Conservation (phyloP, 2,888 invertebrate genomes). For the Hermaeophaga mercurialis region DNA sequence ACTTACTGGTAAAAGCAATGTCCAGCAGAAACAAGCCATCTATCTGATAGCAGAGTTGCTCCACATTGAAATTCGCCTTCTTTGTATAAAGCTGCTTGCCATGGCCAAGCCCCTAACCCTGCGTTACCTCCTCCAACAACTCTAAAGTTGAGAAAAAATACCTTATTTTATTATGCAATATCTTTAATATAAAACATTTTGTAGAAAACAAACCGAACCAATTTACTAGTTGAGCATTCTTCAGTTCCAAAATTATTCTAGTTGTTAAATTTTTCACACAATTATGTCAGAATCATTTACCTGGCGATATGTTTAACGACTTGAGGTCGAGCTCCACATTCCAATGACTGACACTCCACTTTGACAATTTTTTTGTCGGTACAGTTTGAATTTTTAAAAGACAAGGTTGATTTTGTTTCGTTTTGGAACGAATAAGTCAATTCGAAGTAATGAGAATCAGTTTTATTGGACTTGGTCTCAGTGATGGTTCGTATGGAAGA, state of each 20-base stretch:
- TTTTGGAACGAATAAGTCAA: conserved; percentile 63
- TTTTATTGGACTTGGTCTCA: conserved; percentile 23
- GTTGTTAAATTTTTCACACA: too few species aligned
- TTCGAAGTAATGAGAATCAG: conserved; percentile 61
- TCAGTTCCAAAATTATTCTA: too few species aligned
- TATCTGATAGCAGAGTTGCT: conserved; percentile 71
- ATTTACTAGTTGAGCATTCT: too few species aligned
- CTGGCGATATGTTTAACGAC: conserved; percentile 69
- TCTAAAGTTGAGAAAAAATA: conserved; percentile 57
- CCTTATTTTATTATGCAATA: not conserved
- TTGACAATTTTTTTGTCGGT: conserved; percentile 67
- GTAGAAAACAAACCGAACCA: too few species aligned
- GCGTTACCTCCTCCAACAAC: conserved; percentile 82
- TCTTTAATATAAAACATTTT: not conserved
- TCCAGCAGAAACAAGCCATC: conserved; percentile 80
- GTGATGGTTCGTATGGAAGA: conserved; percentile 39
- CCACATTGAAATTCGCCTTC: conserved; percentile 87
- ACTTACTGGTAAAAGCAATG: conserved; percentile 82
- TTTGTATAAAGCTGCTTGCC: conserved; percentile 85
- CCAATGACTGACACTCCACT: conserved; percentile 70
- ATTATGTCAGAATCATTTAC: conserved; percentile 59
- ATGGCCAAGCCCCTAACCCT: conserved; percentile 79
- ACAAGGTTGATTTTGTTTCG: conserved; percentile 65
- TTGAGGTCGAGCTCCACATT: conserved; percentile 74
- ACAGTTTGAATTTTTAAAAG: conserved; percentile 70